Evolutionary conservation across 2,797 vertebrate genomes (phyloP).

Genomic region (Squalus acanthias): DNA sequence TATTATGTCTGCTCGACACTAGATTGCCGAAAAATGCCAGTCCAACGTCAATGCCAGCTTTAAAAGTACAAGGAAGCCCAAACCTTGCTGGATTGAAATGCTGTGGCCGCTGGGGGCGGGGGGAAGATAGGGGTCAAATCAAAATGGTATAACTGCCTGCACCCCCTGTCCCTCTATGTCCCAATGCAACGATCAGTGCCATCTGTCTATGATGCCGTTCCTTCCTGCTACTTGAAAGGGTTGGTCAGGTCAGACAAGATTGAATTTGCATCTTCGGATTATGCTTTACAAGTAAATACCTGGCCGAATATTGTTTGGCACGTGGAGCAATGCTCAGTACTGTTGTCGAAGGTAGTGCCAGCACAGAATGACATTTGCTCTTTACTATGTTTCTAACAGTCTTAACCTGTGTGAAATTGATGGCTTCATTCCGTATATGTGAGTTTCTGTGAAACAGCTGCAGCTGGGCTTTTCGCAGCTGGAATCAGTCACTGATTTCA

Average conservation of each 20-base stretch:
- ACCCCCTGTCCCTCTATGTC: neutral
- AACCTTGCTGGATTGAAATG: neutral
- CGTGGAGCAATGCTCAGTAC: neutral
- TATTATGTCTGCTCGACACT: neutral
- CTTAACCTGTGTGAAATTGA: neutral
- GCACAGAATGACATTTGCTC: neutral
- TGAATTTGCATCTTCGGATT: neutral
- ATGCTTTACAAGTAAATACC: neutral
- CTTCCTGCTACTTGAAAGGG: neutral
- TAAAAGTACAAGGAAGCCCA: neutral
- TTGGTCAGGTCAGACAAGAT: neutral
- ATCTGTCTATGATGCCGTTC: neutral
- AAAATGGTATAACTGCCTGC: neutral
- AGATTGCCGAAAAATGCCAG: neutral
- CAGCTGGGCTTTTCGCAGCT: neutral
- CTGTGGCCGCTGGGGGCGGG: neutral
- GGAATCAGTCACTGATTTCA: neutral
- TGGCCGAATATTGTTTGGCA: neutral
- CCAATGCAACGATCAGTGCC: too few species aligned
- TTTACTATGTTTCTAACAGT: neutral
- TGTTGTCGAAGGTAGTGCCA: neutral
- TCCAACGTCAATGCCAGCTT: neutral
- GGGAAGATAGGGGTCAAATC: neutral
- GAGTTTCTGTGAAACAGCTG: neutral
- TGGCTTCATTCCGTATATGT: slow-evolving; percentile 6